Evolutionary conservation across 2,888 invertebrate genomes (phyloP).

Genomic region (Eupeodes luniger): DNA sequence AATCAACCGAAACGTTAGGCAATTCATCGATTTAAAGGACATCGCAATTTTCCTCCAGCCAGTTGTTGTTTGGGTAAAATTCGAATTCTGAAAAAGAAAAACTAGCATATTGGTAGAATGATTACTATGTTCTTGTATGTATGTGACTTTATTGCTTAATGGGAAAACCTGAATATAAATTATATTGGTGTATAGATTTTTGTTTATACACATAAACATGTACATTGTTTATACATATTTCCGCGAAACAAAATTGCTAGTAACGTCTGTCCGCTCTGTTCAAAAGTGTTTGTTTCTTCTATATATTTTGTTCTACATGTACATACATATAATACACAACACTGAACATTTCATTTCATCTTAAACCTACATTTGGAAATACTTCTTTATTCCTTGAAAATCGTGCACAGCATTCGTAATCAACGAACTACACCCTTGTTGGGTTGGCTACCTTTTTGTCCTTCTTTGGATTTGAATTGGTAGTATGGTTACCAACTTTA

Average conservation of each 20-base stretch:
- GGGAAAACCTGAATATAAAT: neutral
- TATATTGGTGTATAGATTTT: conserved; percentile 31
- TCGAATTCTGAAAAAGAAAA: conserved; percentile 51
- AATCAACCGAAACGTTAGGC: conserved; percentile 51
- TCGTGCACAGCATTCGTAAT: conserved; percentile 65
- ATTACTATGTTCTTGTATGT: conserved; percentile 1
- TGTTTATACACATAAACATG: too few relatives aligned
- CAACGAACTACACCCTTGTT: conserved; percentile 48
- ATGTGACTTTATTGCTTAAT: neutral
- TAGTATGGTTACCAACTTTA: neutral
- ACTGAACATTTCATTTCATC: conserved; percentile 58
- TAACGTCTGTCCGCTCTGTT: neutral
- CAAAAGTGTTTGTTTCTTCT: neutral
- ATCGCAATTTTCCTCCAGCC: conserved; percentile 26
- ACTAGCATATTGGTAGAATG: neutral
- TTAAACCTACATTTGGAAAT: conserved; percentile 60
- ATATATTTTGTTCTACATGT: neutral
- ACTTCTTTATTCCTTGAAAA: conserved; percentile 42
- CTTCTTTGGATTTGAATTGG: neutral
- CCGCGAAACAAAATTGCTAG: conserved; percentile 14
- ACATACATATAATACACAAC: conserved; percentile 9
- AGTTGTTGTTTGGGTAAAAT: conserved; percentile 54
- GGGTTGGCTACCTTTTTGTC: conserved; percentile 17
- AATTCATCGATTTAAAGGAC: conserved; percentile 37
- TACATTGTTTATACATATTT: conserved; percentile 22